Evolutionary conservation across 2,888 invertebrate genomes (phyloP), one percentile per base, ranked within the genome.

Genomic region (Yponomeuta plumbellus): DNA sequence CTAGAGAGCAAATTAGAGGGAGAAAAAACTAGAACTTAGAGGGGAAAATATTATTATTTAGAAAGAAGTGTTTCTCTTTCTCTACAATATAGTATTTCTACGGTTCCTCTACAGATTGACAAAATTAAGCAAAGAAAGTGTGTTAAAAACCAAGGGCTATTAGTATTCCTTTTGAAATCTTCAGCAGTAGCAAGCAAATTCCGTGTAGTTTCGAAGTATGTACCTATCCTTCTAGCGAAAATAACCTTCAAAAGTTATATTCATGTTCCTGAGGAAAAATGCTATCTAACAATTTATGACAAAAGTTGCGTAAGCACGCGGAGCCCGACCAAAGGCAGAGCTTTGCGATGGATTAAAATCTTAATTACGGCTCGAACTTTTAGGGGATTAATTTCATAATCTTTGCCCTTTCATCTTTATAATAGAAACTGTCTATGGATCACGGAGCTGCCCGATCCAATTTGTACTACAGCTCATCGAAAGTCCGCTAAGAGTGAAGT

Each of bases 281-380:
- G 23, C 84, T 81, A 85, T 84, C 82, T 78, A 72, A 76, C 76
- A 75, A 84, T 80, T 88, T 87, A 88, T 83, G 83, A 74, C 72
- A 67, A 80, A 88, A 88, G 78, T 88, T 74, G 71, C 75, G 80
- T 79, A 78, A 76, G 70, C 71, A 75, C 78, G 79, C 78, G 76
- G 80, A 82, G 83, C 83, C 80, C 78, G 77, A 79, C 75, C 80
- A 80, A 73, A 75, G 74, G 75, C 74, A 72, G 77, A 75, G 76
- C 78, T 75, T 75, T 72, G 70, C 70, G 75, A 75, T 71, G 82
- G 86, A 88, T 88, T 86, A 84, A 84, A 86, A 88, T 87, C 85
- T 87, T 86, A 87, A 88, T 87, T 84, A 83, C 81, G 77, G 69
- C 72, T 79, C 76, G 73, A 84, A 87, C 78, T 86, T 87, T 80